These are phyloP conservation scores for Pelusios castaneus DNA, from an alignment of 2,113 vertebrate species.

Conservation along the genomic window DNA sequence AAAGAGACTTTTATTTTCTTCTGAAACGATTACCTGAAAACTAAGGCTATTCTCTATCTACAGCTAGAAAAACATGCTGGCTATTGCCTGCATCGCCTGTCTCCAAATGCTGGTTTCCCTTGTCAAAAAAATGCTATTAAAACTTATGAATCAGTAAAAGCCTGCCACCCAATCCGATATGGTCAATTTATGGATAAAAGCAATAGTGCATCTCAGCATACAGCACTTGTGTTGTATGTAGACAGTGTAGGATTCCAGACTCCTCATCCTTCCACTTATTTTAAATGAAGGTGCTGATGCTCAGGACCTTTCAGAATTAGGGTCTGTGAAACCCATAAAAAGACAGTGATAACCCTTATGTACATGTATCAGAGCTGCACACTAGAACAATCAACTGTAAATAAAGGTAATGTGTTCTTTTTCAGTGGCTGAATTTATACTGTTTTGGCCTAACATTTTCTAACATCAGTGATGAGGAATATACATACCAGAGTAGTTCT, in stretches of 20 bases:
- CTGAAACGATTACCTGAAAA: neutral
- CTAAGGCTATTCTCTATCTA: neutral
- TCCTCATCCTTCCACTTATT: neutral
- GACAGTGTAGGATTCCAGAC: neutral
- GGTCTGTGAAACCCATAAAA: too few species aligned
- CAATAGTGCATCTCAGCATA: neutral
- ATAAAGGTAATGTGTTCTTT: neutral
- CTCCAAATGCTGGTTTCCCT: neutral
- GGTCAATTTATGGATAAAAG: neutral
- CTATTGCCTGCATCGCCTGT: neutral
- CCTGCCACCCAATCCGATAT: neutral
- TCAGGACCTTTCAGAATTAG: neutral
- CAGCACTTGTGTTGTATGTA: neutral
- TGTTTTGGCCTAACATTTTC: neutral
- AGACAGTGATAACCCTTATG: neutral
- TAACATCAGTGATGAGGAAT: neutral
- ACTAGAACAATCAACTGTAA: neutral
- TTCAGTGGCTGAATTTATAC: neutral
- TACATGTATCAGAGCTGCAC: accelerated
- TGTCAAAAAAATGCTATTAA: neutral
- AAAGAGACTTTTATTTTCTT: neutral
- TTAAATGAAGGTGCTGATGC: neutral
- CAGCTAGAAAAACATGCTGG: neutral
- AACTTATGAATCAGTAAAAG: neutral
- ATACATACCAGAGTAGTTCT: too few species aligned